A percentile compares a stretch with the other conserved stretches of the same genome.
Evolutionary conservation across 2,888 invertebrate genomes (phyloP).

Genomic region (Chalcosyrphus nemorum): DNA sequence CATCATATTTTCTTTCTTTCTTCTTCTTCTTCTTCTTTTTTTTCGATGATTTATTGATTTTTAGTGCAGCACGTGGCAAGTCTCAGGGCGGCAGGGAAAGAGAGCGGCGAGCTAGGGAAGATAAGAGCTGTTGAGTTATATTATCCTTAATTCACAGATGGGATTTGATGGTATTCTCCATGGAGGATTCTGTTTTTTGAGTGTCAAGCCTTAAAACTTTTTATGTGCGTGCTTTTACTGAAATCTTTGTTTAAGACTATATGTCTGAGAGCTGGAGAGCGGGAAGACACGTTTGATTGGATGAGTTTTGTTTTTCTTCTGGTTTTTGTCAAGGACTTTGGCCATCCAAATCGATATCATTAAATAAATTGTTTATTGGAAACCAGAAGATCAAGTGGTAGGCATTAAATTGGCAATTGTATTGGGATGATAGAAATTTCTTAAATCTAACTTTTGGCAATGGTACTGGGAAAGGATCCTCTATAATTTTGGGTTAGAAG

Average conservation of each 20-base stretch:
- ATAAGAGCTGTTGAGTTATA: background rate
- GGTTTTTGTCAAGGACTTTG: background rate
- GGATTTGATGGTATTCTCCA: background rate
- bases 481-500: too few relatives aligned
- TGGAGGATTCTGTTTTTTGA: background rate
- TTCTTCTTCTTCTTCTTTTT: background rate
- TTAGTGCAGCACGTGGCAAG: conserved; percentile 23
- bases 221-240: background rate
- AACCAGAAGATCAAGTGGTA: too few relatives aligned
- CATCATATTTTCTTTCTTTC: background rate
- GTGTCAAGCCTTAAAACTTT: background rate
- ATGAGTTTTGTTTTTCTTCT: background rate
- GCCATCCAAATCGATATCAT: background rate
- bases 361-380: background rate
- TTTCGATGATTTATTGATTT: conserved; percentile 38
- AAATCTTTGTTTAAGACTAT: background rate
- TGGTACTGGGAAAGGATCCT: too few relatives aligned
- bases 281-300: background rate
- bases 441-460: too few relatives aligned
- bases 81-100: background rate
- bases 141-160: conserved; percentile 7
- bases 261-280: too few relatives aligned
- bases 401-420: too few relatives aligned
- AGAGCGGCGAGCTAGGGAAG: background rate
- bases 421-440: too few relatives aligned